Conservation (phyloP, 23 tunicate genomes). For the Ciona savignyi region DNA sequence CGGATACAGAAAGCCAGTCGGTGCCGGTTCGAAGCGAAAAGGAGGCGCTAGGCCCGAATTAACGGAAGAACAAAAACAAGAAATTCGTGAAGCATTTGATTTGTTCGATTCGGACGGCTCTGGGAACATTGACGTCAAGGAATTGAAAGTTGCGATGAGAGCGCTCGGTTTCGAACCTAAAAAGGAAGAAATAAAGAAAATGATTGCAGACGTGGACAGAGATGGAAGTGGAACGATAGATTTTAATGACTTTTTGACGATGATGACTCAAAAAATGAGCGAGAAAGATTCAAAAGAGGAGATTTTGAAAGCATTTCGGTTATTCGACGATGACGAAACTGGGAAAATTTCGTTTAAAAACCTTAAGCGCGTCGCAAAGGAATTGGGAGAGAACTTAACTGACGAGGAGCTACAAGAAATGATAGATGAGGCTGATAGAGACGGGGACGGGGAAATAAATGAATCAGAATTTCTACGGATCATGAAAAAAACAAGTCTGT, state of each 20-base stretch:
- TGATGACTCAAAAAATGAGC: slow-evolving; percentile 99
- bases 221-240: slow-evolving; percentile 95
- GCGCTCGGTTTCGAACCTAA: slow-evolving; percentile 99
- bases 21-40: slow-evolving; percentile 63
- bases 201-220: slow-evolving; percentile 94
- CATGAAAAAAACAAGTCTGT: slow-evolving; percentile 98
- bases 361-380: slow-evolving; percentile 95
- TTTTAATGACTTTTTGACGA: slow-evolving; percentile 92
- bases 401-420: slow-evolving; percentile 98
- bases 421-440: slow-evolving; percentile 99
- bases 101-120: slow-evolving; percentile 98
- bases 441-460: slow-evolving; percentile 99
- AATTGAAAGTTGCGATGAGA: slow-evolving; percentile 95
- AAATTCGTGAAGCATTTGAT: slow-evolving; percentile 99
- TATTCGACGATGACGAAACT: slow-evolving; percentile 99
- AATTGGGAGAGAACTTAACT: slow-evolving; percentile 93
- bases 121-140: slow-evolving; percentile 95
- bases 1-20: slow-evolving; percentile 49
- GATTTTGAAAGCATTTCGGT: slow-evolving; percentile 94
- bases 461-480: slow-evolving; percentile 94
- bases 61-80: slow-evolving; percentile 98
- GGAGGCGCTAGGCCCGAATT: slow-evolving; percentile 87
- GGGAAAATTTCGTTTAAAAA: slow-evolving; percentile 99
- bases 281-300: slow-evolving; percentile 98
- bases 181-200: slow-evolving; percentile 97